Percentiles rank a stretch among this genome's conserved stretches.
These are phyloP conservation scores for Anolis apletophallus DNA, from an alignment of 2,797 vertebrate genomes.

Conservation along the genomic window DNA sequence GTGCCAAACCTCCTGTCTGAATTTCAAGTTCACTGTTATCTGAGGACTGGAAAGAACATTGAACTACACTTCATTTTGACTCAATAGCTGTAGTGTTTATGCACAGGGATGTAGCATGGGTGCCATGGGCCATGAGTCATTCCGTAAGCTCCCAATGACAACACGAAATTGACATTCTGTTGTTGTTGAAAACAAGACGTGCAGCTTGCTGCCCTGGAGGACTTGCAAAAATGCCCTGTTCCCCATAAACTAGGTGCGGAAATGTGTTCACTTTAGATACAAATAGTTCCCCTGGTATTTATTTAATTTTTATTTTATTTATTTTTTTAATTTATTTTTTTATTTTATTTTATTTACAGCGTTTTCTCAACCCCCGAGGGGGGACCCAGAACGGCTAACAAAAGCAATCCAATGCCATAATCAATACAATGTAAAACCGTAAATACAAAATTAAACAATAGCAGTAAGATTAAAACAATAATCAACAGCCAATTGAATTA, in stretches of 20 bases:
- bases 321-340: no score
- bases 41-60: neutral
- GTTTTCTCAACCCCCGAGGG: no score
- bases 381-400: no score
- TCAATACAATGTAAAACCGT: no score
- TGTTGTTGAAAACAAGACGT: neutral
- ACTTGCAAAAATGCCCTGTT: neutral
- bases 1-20: no score
- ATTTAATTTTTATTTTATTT: no score
- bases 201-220: neutral
- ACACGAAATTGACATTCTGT: neutral
- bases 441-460: no score
- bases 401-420: no score
- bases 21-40: neutral
- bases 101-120: neutral
- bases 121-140: neutral
- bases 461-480: no score
- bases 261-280: neutral
- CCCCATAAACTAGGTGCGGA: neutral
- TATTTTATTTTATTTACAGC: no score
- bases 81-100: neutral
- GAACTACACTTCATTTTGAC: neutral
- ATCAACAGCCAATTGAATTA: no score
- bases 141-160: neutral
- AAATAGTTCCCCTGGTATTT: neutral